Evolutionary conservation across 2,797 vertebrate species (phyloP), one percentile per base, ranked within the genome.

Genomic region (Melanogrammus aeglefinus): DNA sequence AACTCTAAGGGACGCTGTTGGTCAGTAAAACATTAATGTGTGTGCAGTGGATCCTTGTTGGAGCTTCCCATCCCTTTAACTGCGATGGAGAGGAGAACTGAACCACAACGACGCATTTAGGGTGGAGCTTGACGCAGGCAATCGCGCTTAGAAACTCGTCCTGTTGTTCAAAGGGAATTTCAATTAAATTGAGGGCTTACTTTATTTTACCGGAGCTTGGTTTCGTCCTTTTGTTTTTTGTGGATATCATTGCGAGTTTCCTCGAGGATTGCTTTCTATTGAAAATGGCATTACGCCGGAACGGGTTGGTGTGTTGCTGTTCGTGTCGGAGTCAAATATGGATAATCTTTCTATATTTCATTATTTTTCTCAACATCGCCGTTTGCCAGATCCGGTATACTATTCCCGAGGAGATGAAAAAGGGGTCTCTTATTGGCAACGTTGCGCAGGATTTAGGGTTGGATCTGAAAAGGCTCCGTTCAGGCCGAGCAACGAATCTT

Each of bases 391-490:
- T 96, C 87, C 94, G 93, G 82, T 97, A 97, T 90, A 95, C 95
- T 24, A 93, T 97, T 77, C 94, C 94, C 3, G 96, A 97, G 84
- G 96, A 97, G 84, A 93, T 95, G 91, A 80, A 92, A 38, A 93
- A 87, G 85, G 95, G 95, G 1, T 95, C 95, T 63, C 7, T 91
- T 6, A 91, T 97, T 78, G 95, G 96, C 13, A 95, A 96, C 79
- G 93, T 97, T 84, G 94, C 93, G 57, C 89, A 91, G 3, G 95
- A 96, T 86, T 88, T 97, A 63, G 94, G 91, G 47, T 80, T 96
- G 83, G 94, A 94, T 76, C 79, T 91, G n/a, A 87, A 88, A 81
- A 88, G 90, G 71, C 83, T 96, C 75, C 90, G 88, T 31, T 84
- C 44, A 0, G 94, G 96, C 13, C 92, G 91, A 74, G 88, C 95